These are phyloP conservation scores for Pollenia labialis DNA, from an alignment of 2,888 invertebrate species.

Conservation along the genomic window DNA sequence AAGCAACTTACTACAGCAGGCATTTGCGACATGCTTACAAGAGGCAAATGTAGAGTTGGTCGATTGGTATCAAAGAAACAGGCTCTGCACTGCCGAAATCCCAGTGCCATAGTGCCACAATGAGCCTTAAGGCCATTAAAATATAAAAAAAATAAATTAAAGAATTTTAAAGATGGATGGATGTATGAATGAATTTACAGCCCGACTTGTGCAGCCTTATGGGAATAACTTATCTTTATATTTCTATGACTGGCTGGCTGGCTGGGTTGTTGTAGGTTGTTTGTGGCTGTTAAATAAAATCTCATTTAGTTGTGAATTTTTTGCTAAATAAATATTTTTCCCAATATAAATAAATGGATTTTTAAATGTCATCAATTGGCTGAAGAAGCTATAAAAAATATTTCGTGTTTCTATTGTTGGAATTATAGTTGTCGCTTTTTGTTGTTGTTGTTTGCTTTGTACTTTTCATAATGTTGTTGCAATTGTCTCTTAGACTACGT, in stretches of 20 bases:
- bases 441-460: constrained; percentile 23
- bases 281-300: constrained; percentile 54
- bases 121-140: constrained; percentile 50
- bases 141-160: neutral
- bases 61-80: constrained; percentile 35
- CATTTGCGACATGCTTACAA: constrained; percentile 34
- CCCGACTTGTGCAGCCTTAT: constrained; percentile 49
- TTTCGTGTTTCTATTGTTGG: constrained; percentile 57
- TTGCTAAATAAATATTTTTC: constrained; percentile 54
- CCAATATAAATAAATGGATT: constrained; percentile 69
- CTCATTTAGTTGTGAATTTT: constrained; percentile 34
- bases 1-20: constrained; percentile 40
- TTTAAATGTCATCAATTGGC: constrained; percentile 72
- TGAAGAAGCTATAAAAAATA: constrained; percentile 71
- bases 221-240: constrained; percentile 69
- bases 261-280: neutral
- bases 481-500: constrained; percentile 35
- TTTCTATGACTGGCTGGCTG: neutral
- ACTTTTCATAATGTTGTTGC: constrained; percentile 59
- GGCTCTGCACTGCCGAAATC: constrained; percentile 6
- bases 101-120: constrained; percentile 40
- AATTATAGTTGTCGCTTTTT: neutral
- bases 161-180: constrained; percentile 22
- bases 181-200: constrained; percentile 48
- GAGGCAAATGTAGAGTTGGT: neutral